phyloP scores from a whole-genome alignment of 1,140 invertebrate genomes.

The Holcopasites calliopsidis region DNA sequence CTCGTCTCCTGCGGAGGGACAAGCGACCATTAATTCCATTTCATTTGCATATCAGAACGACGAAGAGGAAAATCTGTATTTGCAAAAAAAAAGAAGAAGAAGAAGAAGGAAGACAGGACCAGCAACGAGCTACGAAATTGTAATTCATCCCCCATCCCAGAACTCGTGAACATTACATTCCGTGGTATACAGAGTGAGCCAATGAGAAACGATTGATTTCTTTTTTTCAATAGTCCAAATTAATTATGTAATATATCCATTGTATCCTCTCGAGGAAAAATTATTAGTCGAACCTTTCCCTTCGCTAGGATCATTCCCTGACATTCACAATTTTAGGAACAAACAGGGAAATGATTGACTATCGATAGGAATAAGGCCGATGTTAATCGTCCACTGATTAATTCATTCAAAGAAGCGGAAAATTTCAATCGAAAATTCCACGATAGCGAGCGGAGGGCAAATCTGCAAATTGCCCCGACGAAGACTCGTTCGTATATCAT shows the following conservation, averaged over 20 bases:
- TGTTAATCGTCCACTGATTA: too few relatives aligned
- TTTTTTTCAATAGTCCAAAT: too few relatives aligned
- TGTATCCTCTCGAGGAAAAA: too few relatives aligned
- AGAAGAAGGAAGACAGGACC: not conserved
- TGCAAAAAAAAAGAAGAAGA: slow-evolving; percentile 2
- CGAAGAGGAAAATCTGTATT: slow-evolving; percentile 57
- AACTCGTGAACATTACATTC: not conserved
- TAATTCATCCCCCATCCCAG: not conserved
- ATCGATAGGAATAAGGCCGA: too few relatives aligned
- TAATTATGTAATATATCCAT: too few relatives aligned
- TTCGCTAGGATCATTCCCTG: too few relatives aligned
- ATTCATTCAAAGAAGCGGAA: not conserved
- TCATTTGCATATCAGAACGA: slow-evolving; percentile 59
- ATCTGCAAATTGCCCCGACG: slow-evolving; percentile 11
- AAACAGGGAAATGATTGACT: too few relatives aligned
- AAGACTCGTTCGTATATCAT: slow-evolving; percentile 32
- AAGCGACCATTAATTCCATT: slow-evolving; percentile 59
- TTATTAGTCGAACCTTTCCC: too few relatives aligned
- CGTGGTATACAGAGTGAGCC: not conserved
- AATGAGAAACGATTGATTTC: too few relatives aligned
- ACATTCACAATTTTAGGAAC: too few relatives aligned
- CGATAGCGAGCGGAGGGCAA: not conserved
- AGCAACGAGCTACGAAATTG: slow-evolving; percentile 2
- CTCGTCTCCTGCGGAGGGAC: slow-evolving; percentile 71
- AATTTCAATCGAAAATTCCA: not conserved